Evolutionary conservation across 2,113 vertebrate genomes (phyloP).

Genomic region (Microcebus jonahi): DNA sequence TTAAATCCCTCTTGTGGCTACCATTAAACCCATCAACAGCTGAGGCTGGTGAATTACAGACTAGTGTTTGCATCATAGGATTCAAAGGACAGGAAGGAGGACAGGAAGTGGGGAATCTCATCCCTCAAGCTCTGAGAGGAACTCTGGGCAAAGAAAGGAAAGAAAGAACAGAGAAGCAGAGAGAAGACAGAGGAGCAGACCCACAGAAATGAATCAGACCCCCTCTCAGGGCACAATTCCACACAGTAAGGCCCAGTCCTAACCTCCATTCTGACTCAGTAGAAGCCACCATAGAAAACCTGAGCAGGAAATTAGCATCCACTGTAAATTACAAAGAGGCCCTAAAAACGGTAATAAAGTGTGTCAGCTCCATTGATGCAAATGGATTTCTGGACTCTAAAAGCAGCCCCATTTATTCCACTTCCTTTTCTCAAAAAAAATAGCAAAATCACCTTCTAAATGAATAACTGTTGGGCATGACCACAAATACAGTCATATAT

Average conservation of each 20-base stretch:
- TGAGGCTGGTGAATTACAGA: not conserved
- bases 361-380: not conserved
- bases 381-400: conserved; percentile 39
- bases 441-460: not conserved
- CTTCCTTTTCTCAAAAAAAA: conserved; percentile 48
- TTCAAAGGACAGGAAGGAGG: not conserved
- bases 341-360: not conserved
- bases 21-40: not conserved
- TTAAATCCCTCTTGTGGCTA: not conserved
- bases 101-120: not conserved
- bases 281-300: not conserved
- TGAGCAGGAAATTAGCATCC: not conserved
- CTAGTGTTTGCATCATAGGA: not conserved
- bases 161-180: not conserved
- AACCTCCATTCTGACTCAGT: not conserved
- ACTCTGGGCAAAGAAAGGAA: not conserved
- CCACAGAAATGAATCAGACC: not conserved
- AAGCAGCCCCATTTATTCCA: not conserved
- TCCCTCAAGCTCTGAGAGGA: not conserved
- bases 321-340: conserved; percentile 36
- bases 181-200: not conserved
- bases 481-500: not conserved
- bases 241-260: fast-evolving
- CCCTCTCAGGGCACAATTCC: not conserved
- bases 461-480: not conserved